These are phyloP conservation scores for human DNA, from an alignment of 2,113 vertebrate species.

Conservation along the genomic window GRCh38 chr1:90413001-90413500, in stretches of 20 bases:
- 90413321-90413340: neutral
- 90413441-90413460: neutral
- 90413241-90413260: conserved; percentile 50
- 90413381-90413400: neutral
- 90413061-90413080: conserved; percentile 74
- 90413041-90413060: conserved; percentile 76
- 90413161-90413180: conserved; percentile 51
- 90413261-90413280: conserved; percentile 50
- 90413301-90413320: neutral
- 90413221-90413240: neutral
- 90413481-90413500: conserved; percentile 40
- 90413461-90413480: neutral
- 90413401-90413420: neutral
- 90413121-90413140: conserved; percentile 76
- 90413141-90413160: conserved; percentile 59
- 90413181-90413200: conserved; percentile 54
- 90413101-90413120: conserved; percentile 66
- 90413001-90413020: conserved; percentile 68
- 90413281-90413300: neutral
- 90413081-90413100: conserved; percentile 54
- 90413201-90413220: conserved; percentile 22
- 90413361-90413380: conserved; percentile 39
- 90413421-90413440: neutral
- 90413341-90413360: neutral
- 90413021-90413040: conserved; percentile 67